Evolutionary conservation across 1,140 invertebrate species (phyloP).

Genomic region (Diabrotica undecimpunctata): DNA sequence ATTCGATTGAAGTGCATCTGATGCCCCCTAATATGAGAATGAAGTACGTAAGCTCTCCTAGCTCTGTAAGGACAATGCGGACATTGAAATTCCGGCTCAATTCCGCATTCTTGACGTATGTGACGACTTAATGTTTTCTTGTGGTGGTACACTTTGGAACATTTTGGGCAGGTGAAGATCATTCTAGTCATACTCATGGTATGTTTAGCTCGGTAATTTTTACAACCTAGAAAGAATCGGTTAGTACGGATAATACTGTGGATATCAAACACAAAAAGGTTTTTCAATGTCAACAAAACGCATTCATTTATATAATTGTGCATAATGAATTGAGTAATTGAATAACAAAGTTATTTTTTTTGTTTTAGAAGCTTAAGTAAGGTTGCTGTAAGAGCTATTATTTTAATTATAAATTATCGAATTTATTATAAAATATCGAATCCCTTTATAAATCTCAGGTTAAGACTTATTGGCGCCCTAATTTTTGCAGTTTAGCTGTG

Average conservation of each 20-base stretch:
- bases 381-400: too few species aligned
- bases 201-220: neutral
- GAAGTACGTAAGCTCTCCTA: constrained; percentile 38
- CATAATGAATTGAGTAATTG: too few species aligned
- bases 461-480: too few species aligned
- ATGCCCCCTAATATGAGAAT: constrained; percentile 41
- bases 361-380: too few species aligned
- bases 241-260: neutral
- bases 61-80: constrained; percentile 44
- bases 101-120: constrained; percentile 54
- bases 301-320: too few species aligned
- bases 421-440: too few species aligned
- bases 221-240: neutral
- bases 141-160: constrained; percentile 55
- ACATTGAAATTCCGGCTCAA: constrained; percentile 58
- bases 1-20: constrained; percentile 26
- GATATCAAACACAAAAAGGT: too few species aligned
- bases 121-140: constrained; percentile 56
- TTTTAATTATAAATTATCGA: too few species aligned
- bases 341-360: too few species aligned
- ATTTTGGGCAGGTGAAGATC: constrained; percentile 51
- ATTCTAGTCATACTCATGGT: neutral
- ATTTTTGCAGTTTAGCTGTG: too few species aligned
- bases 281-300: too few species aligned
- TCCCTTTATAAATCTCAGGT: too few species aligned